A percentile compares a stretch with the other conserved stretches of the same genome.
Conservation (phyloP, 2,888 invertebrate genomes). For the Myopa testacea region DNA sequence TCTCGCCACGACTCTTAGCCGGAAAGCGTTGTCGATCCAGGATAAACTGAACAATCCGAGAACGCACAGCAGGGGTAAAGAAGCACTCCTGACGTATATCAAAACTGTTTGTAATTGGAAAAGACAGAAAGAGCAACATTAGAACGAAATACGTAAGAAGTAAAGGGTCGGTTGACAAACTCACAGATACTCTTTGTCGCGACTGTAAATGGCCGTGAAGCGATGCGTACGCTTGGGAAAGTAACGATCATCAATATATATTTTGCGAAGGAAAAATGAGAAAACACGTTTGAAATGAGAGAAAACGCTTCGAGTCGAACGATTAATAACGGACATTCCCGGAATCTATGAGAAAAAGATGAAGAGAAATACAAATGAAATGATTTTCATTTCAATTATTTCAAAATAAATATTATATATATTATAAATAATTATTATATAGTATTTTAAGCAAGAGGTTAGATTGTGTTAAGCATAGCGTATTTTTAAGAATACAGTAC, state of each 20-base stretch:
- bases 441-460: too few relatives aligned
- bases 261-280: constrained; percentile 58
- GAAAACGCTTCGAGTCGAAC: constrained; percentile 67
- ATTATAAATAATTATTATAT: too few relatives aligned
- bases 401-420: not conserved
- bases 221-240: constrained; percentile 84
- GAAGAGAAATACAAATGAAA: not conserved
- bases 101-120: constrained; percentile 73
- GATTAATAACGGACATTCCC: constrained; percentile 74
- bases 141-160: not conserved
- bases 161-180: constrained; percentile 61
- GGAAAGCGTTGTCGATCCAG: constrained; percentile 88
- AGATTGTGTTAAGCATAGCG: too few relatives aligned
- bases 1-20: constrained; percentile 74
- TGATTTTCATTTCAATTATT: too few relatives aligned
- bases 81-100: constrained; percentile 84
- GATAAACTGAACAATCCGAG: constrained; percentile 92
- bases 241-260: constrained; percentile 75
- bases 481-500: too few relatives aligned
- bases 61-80: constrained; percentile 87
- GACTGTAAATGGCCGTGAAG: constrained; percentile 89
- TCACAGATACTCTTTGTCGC: constrained; percentile 93
- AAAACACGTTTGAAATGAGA: constrained; percentile 61
- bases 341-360: constrained; percentile 59
- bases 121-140: not conserved